Evolutionary conservation across 2,113 vertebrate species (phyloP).

Genomic region (Boleophthalmus pectinirostris): DNA sequence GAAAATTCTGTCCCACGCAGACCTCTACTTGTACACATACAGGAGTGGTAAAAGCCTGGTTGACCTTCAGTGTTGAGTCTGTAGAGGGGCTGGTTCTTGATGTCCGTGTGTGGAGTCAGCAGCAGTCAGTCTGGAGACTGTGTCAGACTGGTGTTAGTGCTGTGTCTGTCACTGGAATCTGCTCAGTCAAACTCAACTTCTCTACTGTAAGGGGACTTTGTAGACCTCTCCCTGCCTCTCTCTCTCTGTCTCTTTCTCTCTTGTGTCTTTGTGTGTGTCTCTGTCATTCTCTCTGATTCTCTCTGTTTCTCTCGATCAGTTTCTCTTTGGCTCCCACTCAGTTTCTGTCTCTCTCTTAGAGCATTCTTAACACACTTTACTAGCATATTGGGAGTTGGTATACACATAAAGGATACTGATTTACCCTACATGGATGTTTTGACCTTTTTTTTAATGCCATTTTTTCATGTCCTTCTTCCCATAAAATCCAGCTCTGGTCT

Average conservation of each 20-base stretch:
- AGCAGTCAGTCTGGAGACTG: conserved; percentile 14
- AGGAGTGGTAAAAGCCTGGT: conserved; percentile 11
- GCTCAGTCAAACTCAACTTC: conserved; percentile 1
- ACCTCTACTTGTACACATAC: too few species aligned
- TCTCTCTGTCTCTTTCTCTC: neutral
- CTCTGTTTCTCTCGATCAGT: too few species aligned
- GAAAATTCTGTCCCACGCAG: too few species aligned
- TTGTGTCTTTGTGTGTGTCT: neutral
- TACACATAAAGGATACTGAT: too few species aligned
- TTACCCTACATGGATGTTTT: too few species aligned
- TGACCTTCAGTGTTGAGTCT: conserved; percentile 16
- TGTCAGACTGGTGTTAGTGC: conserved; percentile 46
- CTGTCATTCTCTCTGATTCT: neutral
- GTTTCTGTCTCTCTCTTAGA: neutral
- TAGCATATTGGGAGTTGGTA: too few species aligned
- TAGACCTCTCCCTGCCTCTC: neutral
- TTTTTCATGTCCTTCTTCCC: too few species aligned
- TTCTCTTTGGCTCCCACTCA: too few species aligned
- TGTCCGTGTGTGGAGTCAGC: conserved; percentile 30
- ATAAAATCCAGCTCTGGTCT: too few species aligned
- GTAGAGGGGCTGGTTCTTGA: conserved; percentile 2
- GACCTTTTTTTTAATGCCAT: too few species aligned
- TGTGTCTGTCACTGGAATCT: conserved; percentile 25
- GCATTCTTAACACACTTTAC: too few species aligned
- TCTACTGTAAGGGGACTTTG: neutral